A percentile compares a stretch with the other conserved stretches of the same genome.
These are phyloP conservation scores for Porites lobata DNA, from an alignment of 92 coral and sea anemone genomes.

Conservation along the genomic window DNA sequence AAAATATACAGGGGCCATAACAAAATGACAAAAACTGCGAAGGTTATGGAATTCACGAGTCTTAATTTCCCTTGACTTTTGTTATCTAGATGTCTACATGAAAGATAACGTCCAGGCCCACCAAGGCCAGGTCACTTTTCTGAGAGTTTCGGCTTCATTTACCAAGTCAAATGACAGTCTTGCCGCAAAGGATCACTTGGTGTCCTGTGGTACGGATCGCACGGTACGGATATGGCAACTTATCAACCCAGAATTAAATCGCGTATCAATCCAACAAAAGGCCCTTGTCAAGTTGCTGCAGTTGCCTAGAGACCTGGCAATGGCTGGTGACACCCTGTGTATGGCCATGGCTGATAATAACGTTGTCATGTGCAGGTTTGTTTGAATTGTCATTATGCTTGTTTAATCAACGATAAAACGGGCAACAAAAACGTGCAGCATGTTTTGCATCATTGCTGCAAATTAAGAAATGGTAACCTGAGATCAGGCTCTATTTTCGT, in stretches of 20 bases:
- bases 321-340: conserved; percentile 90
- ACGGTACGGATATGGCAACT: conserved; percentile 89
- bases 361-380: conserved; percentile 90
- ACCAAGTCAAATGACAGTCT: conserved; percentile 60
- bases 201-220: conserved; percentile 90
- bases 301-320: conserved; percentile 81
- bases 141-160: conserved; percentile 73
- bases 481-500: too few species aligned
- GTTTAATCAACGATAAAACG: too few species aligned
- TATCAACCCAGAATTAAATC: conserved; percentile 44
- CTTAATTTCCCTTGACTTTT: background rate
- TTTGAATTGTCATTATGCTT: background rate
- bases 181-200: conserved; percentile 83
- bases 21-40: too few species aligned
- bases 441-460: too few species aligned
- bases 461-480: too few species aligned
- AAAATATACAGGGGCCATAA: too few species aligned
- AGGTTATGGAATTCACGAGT: too few species aligned
- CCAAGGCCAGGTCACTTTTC: conserved; percentile 87
- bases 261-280: conserved; percentile 74
- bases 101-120: conserved; percentile 91
- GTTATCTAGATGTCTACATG: conserved; percentile 77
- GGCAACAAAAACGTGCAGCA: too few species aligned
- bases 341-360: conserved; percentile 83
- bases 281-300: conserved; percentile 82